These are phyloP conservation scores for Alexandromys fortis DNA, from an alignment of 2,113 vertebrate species.

Conservation along the genomic window DNA sequence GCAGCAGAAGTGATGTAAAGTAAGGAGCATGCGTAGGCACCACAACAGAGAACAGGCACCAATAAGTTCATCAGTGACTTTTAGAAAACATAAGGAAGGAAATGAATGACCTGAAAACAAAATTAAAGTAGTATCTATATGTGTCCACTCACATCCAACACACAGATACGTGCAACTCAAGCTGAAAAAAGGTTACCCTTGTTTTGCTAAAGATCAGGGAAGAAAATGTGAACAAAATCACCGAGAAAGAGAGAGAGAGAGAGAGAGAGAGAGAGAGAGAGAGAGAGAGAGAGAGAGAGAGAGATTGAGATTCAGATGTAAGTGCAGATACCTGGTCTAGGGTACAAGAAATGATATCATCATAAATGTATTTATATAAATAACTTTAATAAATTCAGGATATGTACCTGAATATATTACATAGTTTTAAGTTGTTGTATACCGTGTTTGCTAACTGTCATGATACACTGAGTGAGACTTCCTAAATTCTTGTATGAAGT, in stretches of 20 bases:
- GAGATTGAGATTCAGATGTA: background rate
- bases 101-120: background rate
- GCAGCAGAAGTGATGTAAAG: background rate
- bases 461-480: background rate
- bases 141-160: background rate
- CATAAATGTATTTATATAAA: background rate
- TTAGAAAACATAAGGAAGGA: background rate
- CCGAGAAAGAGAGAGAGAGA: background rate
- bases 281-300: background rate
- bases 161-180: background rate
- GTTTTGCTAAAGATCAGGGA: background rate
- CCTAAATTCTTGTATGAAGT: background rate
- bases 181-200: background rate
- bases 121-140: background rate
- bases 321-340: slow-evolving; percentile 2
- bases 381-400: background rate
- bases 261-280: background rate
- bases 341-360: background rate
- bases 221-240: background rate
- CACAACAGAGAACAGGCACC: background rate
- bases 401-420: background rate
- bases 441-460: background rate
- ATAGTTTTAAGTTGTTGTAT: background rate
- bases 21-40: background rate
- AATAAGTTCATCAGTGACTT: background rate